Evolutionary conservation across 2,888 invertebrate genomes (phyloP).

Genomic region (Perithous albicinctus): DNA sequence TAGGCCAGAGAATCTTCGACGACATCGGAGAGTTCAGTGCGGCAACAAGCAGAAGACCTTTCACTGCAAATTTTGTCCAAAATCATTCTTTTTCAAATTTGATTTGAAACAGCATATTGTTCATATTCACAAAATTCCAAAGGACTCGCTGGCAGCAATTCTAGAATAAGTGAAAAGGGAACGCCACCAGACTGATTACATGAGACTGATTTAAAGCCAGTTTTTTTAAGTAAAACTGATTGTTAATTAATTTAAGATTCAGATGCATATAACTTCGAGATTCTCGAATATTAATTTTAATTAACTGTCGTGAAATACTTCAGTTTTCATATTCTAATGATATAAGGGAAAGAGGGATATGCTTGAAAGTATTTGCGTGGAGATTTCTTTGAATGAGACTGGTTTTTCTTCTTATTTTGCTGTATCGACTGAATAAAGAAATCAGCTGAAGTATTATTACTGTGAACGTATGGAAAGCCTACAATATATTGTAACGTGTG

Average conservation of each 20-base stretch:
- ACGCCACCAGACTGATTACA: background rate
- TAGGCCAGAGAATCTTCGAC: constrained; percentile 70
- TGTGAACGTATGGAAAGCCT: background rate
- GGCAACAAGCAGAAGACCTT: constrained; percentile 81
- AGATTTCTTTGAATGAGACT: no score
- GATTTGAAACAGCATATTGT: constrained; percentile 83
- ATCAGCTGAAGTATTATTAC: background rate
- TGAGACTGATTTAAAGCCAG: background rate
- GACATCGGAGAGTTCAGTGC: constrained; percentile 72
- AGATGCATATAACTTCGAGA: background rate
- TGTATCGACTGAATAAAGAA: background rate
- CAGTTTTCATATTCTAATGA: no score
- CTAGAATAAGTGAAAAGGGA: background rate
- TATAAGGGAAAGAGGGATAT: no score
- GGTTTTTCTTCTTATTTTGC: no score
- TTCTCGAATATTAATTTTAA: background rate
- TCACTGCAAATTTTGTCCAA: constrained; percentile 82
- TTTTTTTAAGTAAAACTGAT: background rate
- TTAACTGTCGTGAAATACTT: background rate
- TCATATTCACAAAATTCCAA: constrained; percentile 62
- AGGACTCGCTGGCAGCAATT: background rate
- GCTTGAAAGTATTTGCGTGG: no score
- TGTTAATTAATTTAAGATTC: background rate
- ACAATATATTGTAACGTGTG: background rate
- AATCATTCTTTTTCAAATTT: constrained; percentile 84